Conservation (phyloP, 2,888 invertebrate genomes). For the Drosophila neotestacea region DNA sequence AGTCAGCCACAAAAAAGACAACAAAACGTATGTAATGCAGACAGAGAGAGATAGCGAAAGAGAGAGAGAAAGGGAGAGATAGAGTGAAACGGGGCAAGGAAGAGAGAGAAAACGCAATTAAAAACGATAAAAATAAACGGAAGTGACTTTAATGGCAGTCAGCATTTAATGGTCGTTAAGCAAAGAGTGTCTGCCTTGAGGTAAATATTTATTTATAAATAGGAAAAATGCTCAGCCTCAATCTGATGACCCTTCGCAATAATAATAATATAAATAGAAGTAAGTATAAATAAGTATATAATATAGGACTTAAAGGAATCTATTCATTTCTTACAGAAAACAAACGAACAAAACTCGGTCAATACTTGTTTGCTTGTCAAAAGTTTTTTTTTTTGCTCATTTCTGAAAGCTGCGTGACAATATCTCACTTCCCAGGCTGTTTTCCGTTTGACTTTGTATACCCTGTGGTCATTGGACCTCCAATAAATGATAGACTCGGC, state of each 20-base stretch:
- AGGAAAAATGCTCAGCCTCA: not conserved
- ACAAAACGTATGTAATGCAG: slow-evolving; percentile 14
- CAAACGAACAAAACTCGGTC: not conserved
- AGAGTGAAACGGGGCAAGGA: not conserved
- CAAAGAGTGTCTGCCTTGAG: slow-evolving; percentile 28
- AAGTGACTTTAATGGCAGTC: slow-evolving; percentile 71
- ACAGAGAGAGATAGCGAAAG: slow-evolving; percentile 1
- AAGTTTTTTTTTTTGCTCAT: not conserved
- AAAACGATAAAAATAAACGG: slow-evolving; percentile 79
- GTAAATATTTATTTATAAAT: slow-evolving; percentile 3
- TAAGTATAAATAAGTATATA: not conserved
- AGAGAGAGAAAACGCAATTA: slow-evolving; percentile 69
- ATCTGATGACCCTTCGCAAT: slow-evolving; percentile 9
- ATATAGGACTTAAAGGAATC: too few species aligned
- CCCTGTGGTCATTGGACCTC: not conserved
- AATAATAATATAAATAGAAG: not conserved
- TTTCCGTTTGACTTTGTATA: slow-evolving; percentile 22
- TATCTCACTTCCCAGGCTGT: slow-evolving; percentile 40
- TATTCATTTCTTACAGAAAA: not conserved
- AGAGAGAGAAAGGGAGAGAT: not conserved
- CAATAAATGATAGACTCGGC: not conserved
- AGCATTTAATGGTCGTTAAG: slow-evolving; percentile 59
- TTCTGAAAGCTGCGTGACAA: slow-evolving; percentile 38
- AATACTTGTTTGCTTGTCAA: not conserved
- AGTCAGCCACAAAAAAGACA: slow-evolving; percentile 42